phyloP scores from a whole-genome alignment of 2,888 invertebrate genomes.

The Tetropium fuscum region DNA sequence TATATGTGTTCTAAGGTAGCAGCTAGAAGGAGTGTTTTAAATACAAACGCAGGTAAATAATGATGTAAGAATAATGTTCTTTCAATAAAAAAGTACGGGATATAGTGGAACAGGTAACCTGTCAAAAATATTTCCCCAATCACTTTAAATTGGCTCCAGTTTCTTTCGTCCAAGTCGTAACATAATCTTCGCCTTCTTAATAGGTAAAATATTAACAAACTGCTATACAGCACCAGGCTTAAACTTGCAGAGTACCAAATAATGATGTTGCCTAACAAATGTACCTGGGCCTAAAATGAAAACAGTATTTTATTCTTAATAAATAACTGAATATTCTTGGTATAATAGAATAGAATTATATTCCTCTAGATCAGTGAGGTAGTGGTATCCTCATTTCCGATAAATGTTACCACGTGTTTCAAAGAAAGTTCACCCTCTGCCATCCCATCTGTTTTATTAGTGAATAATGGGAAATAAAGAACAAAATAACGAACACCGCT shows the following conservation, averaged over 20 bases:
- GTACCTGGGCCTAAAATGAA: conserved; percentile 86
- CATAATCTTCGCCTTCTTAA: conserved; percentile 79
- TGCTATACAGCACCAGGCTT: conserved; percentile 75
- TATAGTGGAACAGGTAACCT: conserved; percentile 88
- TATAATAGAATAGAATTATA: neutral
- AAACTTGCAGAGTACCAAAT: conserved; percentile 88
- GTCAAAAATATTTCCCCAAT: conserved; percentile 83
- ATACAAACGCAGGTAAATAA: conserved; percentile 91
- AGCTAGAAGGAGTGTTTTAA: conserved; percentile 83
- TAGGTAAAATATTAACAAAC: conserved; percentile 78
- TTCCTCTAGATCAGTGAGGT: neutral
- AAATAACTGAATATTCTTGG: neutral
- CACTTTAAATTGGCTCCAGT: conserved; percentile 76
- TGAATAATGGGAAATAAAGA: too few species aligned
- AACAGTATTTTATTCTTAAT: neutral
- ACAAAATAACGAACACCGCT: too few species aligned
- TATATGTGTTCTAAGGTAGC: conserved; percentile 84
- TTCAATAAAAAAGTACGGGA: conserved; percentile 93
- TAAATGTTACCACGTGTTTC: neutral
- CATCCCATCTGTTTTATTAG: too few species aligned
- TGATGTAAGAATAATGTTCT: conserved; percentile 93
- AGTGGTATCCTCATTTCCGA: neutral
- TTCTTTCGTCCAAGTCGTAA: conserved; percentile 75
- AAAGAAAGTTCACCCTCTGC: too few species aligned
- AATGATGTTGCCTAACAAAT: conserved; percentile 90